Conservation (phyloP, 2,113 vertebrate species). For the Nycticorax nycticorax region DNA sequence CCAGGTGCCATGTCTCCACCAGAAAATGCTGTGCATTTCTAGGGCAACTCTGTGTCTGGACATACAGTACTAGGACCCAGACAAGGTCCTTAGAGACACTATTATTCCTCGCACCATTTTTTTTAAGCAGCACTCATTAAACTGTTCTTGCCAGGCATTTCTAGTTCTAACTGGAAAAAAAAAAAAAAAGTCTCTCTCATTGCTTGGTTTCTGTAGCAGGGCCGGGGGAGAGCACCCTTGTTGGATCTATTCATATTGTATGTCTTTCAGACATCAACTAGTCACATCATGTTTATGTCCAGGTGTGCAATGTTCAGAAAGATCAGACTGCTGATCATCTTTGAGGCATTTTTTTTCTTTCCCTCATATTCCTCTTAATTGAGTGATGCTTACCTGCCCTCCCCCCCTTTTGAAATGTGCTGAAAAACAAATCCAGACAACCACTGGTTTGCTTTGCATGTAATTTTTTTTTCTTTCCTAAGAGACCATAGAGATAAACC, state of each 20-base stretch:
- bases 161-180: background rate
- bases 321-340: background rate
- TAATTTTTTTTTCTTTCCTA: background rate
- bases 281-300: fast-evolving
- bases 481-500: slow-evolving; percentile 5
- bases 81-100: background rate
- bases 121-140: background rate
- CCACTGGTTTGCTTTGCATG: background rate
- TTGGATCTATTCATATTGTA: background rate
- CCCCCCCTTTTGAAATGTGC: background rate
- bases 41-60: too few species aligned
- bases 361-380: background rate
- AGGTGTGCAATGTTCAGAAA: background rate
- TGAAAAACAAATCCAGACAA: background rate
- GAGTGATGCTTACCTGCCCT: background rate
- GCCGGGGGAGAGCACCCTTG: background rate
- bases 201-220: background rate
- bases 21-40: background rate
- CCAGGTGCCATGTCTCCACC: background rate
- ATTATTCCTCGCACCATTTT: background rate
- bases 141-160: background rate
- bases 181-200: background rate
- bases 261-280: background rate
- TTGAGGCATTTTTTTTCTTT: background rate
- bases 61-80: background rate